Evolutionary conservation across 2,113 vertebrate genomes (phyloP), one percentile per base, ranked within the genome.

Genomic region (Pelodiscus sinensis): DNA sequence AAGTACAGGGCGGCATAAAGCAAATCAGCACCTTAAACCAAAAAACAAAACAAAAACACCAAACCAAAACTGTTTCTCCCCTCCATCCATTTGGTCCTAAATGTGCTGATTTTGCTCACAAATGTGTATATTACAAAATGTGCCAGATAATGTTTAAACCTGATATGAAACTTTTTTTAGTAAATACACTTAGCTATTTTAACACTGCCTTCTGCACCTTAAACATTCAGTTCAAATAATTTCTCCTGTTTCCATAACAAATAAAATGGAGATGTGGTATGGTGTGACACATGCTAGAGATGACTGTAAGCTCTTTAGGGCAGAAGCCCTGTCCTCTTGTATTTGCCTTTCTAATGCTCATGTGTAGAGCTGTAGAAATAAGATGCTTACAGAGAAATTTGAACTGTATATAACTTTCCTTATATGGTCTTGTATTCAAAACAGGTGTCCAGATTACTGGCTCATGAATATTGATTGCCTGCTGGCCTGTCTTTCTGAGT

Each of bases 1-100:
- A 96, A 87, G 73, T 79, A 31, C 58, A 71, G 77, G 73, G 81
- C 91, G 87, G 87, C 81, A 94, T 95, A 96, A 94, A 95, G 94
- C 73, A 95, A 96, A 96, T 95, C 92, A 95, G 75, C 87, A 54
- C 86, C 94, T 60, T 75, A 9, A 22, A 44, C 44, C 44, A 44
- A 44, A 44, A 44, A 44, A 44, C 6, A 44, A 44, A 44, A 5
- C 44, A 14, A 35, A 68, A 35, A 71, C 35, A 5, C 16, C 4
- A 71, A 71, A 5, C 16, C 8, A 71, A 71, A 71, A 35, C 50
- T 77, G 21, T 38, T 50, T 50, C 24, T 24, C 13, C 22, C 24
- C 9, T 9, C 73, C 38, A 24, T 25, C 50, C 50, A 77, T 77
- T 77, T 77, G 38, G 22, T 77, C 24, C 22, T 25, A 77, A 77